phyloP scores from a whole-genome alignment of 2,888 invertebrate genomes.

The Cantharis lateralis region DNA sequence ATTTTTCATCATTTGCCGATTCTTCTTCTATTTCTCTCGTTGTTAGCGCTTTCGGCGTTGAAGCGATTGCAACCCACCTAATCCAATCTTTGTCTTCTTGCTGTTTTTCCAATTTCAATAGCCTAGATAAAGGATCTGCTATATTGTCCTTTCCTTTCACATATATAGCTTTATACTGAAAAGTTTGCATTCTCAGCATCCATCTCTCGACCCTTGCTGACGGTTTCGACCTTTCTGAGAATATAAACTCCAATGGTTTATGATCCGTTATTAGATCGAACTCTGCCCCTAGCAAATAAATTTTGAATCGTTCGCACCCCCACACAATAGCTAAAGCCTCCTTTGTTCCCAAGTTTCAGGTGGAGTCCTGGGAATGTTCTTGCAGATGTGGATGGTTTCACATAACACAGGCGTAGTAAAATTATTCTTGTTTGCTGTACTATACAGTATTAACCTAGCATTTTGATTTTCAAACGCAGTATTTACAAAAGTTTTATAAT shows the following conservation, averaged over 20 bases:
- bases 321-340: conserved; percentile 51
- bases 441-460: too few relatives aligned
- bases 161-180: conserved; percentile 28
- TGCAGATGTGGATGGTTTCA: too few relatives aligned
- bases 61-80: conserved; percentile 22
- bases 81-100: conserved; percentile 30
- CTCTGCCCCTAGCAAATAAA: conserved; percentile 34
- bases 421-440: too few relatives aligned
- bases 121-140: conserved; percentile 34
- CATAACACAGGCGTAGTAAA: too few relatives aligned
- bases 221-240: conserved; percentile 38
- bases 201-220: conserved; percentile 33
- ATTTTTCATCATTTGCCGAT: too few relatives aligned
- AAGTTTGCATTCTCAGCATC: conserved; percentile 32
- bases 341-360: too few relatives aligned
- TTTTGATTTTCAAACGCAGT: too few relatives aligned
- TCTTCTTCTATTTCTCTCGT: not conserved
- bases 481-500: too few relatives aligned
- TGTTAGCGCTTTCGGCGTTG: conserved; percentile 27
- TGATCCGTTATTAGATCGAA: conserved; percentile 41
- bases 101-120: conserved; percentile 23
- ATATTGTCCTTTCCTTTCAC: conserved; percentile 31
- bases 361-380: too few relatives aligned
- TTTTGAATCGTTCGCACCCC: conserved; percentile 44
- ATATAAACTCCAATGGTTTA: conserved; percentile 46